Base-by-base conservation (phyloP, 2,888 invertebrate species). In the Anticlea derivata region DNA sequence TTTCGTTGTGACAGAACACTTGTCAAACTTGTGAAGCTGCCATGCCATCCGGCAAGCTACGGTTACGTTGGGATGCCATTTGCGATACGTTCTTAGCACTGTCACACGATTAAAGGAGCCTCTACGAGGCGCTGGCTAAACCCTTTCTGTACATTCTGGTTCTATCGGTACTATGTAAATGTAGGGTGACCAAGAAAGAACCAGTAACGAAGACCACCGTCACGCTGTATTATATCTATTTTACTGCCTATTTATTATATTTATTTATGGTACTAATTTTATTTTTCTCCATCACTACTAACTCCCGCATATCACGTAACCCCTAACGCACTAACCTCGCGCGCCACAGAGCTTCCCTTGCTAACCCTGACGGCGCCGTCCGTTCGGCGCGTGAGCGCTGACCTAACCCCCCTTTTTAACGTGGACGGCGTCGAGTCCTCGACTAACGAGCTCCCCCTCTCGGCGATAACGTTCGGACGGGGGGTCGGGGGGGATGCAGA, bases 381-480 rank as follows among this genome's bases (percentile, higher is more conserved):
- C 62, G 61, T 61, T 52, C 65, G 58, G 50, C 63, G 66, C 53
- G 78, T 78, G 60, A 80, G 83, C 66, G 56, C 39, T 55, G 69
- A 61, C 55, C 57, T 79, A 72, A 78, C 87, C 46, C 91, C 90
- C 48, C 63, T 77, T 30, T 78, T 84, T 65, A 77, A 84, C 74
- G 71, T 85, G 71, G 86, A 76, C 68, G 85, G 83, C 72, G 82
- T 87, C 61, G 92, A 92, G 74, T 93, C 93, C 43, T 92, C 94
- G n/a, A 94, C 93, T 57, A 94, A 94, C 84, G 94, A 94, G 81
- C 81, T 94, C 67, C 94, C 94, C 49, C 79, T 94, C 65, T 94
- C 94, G 51, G 92, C 92, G 60, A 87, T 92, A 71, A 88, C 92
- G 72, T 92, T 92, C 72, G 74, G 75, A 41, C 66, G 61, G 52